phyloP scores from a whole-genome alignment of 2,113 vertebrate species.

The Panthera uncia region DNA sequence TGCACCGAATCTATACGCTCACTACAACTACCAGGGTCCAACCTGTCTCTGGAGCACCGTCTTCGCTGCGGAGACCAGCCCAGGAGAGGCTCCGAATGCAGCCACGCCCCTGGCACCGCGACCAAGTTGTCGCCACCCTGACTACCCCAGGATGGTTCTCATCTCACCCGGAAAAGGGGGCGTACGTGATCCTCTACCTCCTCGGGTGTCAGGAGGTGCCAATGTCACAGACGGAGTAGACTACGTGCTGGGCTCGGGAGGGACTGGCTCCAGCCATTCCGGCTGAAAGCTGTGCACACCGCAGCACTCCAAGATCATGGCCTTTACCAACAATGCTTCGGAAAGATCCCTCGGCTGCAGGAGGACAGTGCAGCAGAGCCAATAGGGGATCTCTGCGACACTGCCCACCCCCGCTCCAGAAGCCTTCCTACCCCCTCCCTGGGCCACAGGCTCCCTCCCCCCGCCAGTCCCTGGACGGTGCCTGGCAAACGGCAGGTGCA shows the following conservation, averaged over 20 bases:
- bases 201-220: fast-evolving
- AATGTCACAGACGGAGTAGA: fast-evolving
- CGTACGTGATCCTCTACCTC: fast-evolving
- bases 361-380: background rate
- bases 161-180: background rate
- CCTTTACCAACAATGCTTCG: background rate
- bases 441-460: background rate
- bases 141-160: background rate
- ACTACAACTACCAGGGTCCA: fast-evolving
- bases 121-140: fast-evolving
- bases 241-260: fast-evolving
- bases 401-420: background rate
- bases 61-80: background rate
- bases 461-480: background rate
- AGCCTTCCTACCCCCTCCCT: background rate
- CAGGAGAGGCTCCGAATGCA: fast-evolving
- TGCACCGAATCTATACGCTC: background rate
- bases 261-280: background rate
- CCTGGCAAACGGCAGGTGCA: background rate
- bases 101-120: fast-evolving
- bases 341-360: background rate
- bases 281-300: background rate
- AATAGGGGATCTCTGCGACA: fast-evolving
- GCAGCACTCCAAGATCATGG: background rate
- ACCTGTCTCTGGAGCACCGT: background rate